Base-by-base conservation (phyloP, 64 coral and sea anemone species). In the Acropora tenuis region DNA sequence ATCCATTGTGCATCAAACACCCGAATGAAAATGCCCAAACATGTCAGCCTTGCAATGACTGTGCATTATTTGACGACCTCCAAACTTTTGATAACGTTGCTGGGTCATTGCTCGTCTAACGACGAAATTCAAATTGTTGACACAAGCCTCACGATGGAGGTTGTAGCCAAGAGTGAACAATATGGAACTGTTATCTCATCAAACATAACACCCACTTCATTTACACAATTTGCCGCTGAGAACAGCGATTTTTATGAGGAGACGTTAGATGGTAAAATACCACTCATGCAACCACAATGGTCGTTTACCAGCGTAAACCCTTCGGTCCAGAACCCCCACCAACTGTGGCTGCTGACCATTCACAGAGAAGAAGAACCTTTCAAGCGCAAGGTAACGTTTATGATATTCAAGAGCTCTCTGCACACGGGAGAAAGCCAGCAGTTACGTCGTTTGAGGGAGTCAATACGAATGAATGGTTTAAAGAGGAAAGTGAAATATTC, bases 191-290 rank as follows among this genome's bases (percentile, higher is more conserved):
- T 88, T 58, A 16, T 93, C 80, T 85, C 91, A 80, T 88, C 84
- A 5, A 81, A 88, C 69, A 88, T 93, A 15, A n/a, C 16, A 12
- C 81, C 83, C 57, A 77, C 76, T 1, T 3, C 48, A 5, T 93
- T 93, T 13, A 76, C 74, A 20, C 83, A 93, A 57, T 59, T 93
- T 74, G 91, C 84, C 5, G 69, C 84, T 41, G 91, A 93, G 41
- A 93, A 93, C 65, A 93, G 81, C 59, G 91, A 93, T 42, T 17
- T 82, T 0, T 67, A 94, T 83, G 92, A 83, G 58, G 78, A 92
- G 68, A 85, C 87, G 5, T 74, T 94, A 5, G 92, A 94, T 20
- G 92, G 92, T 42, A 89, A 94, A 85, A 17, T 17, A 84, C 92
- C 1, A 89, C 87, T 1, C 87, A 94, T 30, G 87, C 87, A 3